Base-by-base conservation (phyloP, 2,888 invertebrate genomes). In the Bombyx huttoni region DNA sequence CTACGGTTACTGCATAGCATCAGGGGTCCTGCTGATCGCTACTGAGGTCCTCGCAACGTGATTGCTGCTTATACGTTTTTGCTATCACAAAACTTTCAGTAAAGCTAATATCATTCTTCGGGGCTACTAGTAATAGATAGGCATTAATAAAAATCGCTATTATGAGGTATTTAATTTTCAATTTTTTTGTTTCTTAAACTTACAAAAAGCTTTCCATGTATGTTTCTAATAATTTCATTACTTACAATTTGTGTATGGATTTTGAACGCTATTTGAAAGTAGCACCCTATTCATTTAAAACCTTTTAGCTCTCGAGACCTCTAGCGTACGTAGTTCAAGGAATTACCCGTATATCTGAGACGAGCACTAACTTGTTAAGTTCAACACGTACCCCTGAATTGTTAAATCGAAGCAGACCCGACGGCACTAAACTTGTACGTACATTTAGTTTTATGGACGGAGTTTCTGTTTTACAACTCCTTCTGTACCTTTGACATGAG, bases 331-430 rank as follows among this genome's bases (percentile, higher is more conserved):
- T 14, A 13, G 14, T 9, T 47, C 47, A 47, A 13, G 33, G 40
- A 12, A 40, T 8, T 10, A 40, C 40, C 40, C 40, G 40, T 40
- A 40, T 40, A 40, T 12, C 40, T 40, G 12, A 40, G 40, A 40
- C 12, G 40, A 12, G 34, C 14, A 51, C 56, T 64, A 61, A 65
- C 64, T 60, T 56, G 62, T 62, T 65, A 60, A 62, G 57, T 51
- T 56, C 58, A 51, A 55, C 59, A 61, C 58, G 60, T 59, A 59
- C 60, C 56, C 50, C 62, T 65, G 66, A 73, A 73, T 70, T 68
- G 67, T 72, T 74, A 69, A 75, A 70, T 65, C 62, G 63, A 56
- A 59, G 57, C 57, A 53, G 58, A 55, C 58, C 59, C 53, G 56
- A 54, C 54, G 49, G 63, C 52, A 59, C 58, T 60, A 60, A 60